phyloP scores from a whole-genome alignment of 2,888 invertebrate species.

The Athetis lepigone region DNA sequence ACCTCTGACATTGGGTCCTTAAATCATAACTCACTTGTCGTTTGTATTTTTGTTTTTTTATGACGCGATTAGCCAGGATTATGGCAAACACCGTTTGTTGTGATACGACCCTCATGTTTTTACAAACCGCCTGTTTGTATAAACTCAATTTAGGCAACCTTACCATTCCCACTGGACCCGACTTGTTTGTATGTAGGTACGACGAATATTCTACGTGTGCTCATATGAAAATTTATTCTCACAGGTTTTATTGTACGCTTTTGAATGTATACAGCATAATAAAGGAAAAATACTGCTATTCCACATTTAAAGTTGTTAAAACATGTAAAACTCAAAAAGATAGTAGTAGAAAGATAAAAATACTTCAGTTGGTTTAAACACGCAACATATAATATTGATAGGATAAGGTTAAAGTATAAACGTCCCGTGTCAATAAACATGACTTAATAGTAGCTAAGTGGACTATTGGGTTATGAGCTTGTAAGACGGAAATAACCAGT shows the following conservation, averaged over 20 bases:
- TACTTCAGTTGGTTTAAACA: not conserved
- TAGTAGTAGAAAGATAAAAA: slow-evolving; percentile 10
- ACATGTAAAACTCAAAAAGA: not conserved
- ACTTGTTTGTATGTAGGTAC: slow-evolving; percentile 19
- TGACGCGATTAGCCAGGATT: slow-evolving; percentile 43
- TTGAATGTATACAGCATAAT: not conserved
- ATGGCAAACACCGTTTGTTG: slow-evolving; percentile 41
- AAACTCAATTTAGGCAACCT: slow-evolving; percentile 51
- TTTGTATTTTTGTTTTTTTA: slow-evolving; percentile 45
- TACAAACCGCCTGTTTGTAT: slow-evolving; percentile 52
- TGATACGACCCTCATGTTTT: slow-evolving; percentile 50
- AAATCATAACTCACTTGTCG: slow-evolving; percentile 52
- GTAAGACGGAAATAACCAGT: slow-evolving; percentile 72
- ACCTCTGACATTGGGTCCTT: slow-evolving; percentile 27
- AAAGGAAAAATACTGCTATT: not conserved
- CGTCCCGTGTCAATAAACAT: slow-evolving; percentile 10
- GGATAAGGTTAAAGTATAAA: slow-evolving; percentile 2
- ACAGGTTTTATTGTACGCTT: slow-evolving; percentile 14
- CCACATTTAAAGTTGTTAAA: slow-evolving; percentile 6
- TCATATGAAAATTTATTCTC: slow-evolving; percentile 26
- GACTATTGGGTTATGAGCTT: slow-evolving; percentile 40
- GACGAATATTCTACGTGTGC: slow-evolving; percentile 15
- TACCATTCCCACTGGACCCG: slow-evolving; percentile 42
- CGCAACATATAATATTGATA: not conserved
- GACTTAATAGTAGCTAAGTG: slow-evolving; percentile 45